Base-by-base conservation (phyloP, 2,888 invertebrate species). In the Dione vanillae region DNA sequence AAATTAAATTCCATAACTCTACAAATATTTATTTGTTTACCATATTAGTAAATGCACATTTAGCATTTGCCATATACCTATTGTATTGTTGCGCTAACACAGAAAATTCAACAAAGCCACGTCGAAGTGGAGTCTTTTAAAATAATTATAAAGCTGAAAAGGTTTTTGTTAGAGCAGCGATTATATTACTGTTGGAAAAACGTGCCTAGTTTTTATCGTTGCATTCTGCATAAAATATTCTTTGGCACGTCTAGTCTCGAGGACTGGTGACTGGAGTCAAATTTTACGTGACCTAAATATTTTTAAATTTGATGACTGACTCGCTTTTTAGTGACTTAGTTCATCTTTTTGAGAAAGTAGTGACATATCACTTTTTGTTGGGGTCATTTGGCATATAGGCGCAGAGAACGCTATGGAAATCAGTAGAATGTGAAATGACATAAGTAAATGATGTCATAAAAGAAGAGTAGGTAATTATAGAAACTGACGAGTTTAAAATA, bases 141-240 rank as follows among this genome's bases (percentile, higher is more conserved):
- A 74, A 72, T 72, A 74, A 74, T 74, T 69, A 70, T 72, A 70
- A 62, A 51, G 61, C 65, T 67, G 70, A 56, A 70, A 70, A 65
- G 61, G 72, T 74, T 74, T 16, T 40, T 10, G 3, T 71, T 59
- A 41, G 14, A 49, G 68, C 73, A 54, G 69, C 65, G 69, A 74
- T 67, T 71, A 74, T 71, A 74, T 67, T 72, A 61, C 74, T 72
- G 54, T 59, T 40, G 56, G 56, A 61, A 70, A 69, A 70, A 67
- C 65, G 59, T 37, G 69, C 52, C 19, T 37, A 54, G 40, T 72
- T 69, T 71, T 70, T 67, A 70, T 43, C 61, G 65, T 56, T 67
- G 65, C 69, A 62, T 67, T 74, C 49, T 62, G 67, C 67, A 70
- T 74, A 74, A 72, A 72, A 72, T 74, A 74, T 74, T 74, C 74